These are phyloP conservation scores for Nasonia vitripennis DNA, from an alignment of 1,140 invertebrate species.

Conservation along the genomic window DNA sequence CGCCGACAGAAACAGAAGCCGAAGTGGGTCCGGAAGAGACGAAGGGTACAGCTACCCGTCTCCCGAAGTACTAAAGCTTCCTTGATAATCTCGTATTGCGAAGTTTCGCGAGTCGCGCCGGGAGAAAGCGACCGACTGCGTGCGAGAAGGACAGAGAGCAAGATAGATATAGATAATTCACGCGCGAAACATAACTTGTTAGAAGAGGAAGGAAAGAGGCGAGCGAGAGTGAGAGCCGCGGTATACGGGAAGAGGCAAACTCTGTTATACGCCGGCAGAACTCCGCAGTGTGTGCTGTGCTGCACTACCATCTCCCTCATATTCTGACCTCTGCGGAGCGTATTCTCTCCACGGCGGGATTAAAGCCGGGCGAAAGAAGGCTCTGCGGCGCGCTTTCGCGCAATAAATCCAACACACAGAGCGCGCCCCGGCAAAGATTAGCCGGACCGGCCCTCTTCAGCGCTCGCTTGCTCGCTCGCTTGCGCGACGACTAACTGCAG, in stretches of 20 bases:
- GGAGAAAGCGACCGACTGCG: neutral
- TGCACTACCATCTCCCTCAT: neutral
- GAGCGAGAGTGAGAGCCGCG: neutral
- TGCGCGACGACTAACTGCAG: conserved; percentile 9
- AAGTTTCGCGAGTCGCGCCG: conserved; percentile 4
- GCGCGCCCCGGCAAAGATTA: conserved; percentile 49
- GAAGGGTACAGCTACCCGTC: neutral
- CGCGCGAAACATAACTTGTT: conserved; percentile 61
- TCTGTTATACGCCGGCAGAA: conserved; percentile 1
- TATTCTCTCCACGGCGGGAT: neutral
- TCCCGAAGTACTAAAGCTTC: conserved; percentile 15
- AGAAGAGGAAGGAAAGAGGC: conserved; percentile 47
- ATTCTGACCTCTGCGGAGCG: too few species aligned
- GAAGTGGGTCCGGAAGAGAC: neutral
- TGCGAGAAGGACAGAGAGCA: neutral
- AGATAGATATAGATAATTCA: conserved; percentile 39
- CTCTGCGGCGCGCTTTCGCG: neutral
- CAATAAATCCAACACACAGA: conserved; percentile 46
- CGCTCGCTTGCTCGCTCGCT: too few species aligned
- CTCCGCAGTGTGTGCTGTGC: too few species aligned
- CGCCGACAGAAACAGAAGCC: neutral
- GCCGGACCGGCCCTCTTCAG: conserved; percentile 26
- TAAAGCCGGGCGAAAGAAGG: neutral
- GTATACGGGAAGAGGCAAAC: neutral
- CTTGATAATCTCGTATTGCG: conserved; percentile 29